Conservation (phyloP, 2,113 vertebrate species). For the Marmota flaviventris region DNA sequence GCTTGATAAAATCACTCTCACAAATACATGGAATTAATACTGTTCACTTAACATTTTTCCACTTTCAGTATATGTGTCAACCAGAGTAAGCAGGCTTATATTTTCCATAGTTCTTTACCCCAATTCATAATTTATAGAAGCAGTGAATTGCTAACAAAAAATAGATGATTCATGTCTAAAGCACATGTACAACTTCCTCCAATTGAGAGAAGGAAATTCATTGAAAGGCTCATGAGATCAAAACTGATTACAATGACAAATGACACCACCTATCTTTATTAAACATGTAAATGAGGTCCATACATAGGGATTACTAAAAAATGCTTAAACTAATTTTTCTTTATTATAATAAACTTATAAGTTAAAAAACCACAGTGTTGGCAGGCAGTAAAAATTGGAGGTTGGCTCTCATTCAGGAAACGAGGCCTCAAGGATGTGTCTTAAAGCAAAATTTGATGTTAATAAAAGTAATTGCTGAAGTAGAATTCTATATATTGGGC, state of each 20-base stretch:
- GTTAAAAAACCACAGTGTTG: neutral
- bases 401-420: neutral
- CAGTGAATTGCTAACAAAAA: conserved; percentile 10
- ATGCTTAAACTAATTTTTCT: conserved; percentile 26
- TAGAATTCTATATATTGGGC: neutral
- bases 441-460: conserved; percentile 17
- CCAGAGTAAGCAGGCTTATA: conserved; percentile 47
- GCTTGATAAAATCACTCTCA: neutral
- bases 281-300: conserved; percentile 41
- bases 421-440: neutral
- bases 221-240: conserved; percentile 29
- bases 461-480: conserved; percentile 28
- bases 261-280: neutral
- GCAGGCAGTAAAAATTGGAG: neutral
- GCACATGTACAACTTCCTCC: neutral
- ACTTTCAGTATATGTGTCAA: neutral
- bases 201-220: conserved; percentile 40
- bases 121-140: conserved; percentile 40
- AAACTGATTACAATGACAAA: conserved; percentile 14
- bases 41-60: conserved; percentile 42
- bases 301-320: neutral
- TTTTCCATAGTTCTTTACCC: conserved; percentile 26
- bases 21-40: conserved; percentile 39
- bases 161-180: conserved; percentile 10
- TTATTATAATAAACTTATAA: conserved; percentile 23